Evolutionary conservation across 92 coral and sea anemone species (phyloP).

Genomic region (Plumapathes pennacea): DNA sequence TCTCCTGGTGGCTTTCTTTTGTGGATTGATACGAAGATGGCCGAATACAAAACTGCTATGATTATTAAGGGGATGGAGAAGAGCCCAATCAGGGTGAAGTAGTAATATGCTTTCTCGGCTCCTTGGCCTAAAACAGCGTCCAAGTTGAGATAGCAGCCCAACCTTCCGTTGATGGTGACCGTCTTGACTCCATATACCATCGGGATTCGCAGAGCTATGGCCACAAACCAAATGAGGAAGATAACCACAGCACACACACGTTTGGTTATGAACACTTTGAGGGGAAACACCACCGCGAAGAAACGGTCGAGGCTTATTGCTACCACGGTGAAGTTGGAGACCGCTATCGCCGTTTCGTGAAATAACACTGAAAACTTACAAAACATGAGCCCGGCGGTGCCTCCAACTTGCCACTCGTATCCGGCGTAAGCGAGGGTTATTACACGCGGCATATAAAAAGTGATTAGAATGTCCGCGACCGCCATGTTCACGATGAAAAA

Average conservation of each 20-base stretch:
- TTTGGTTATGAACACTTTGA: constrained; percentile 43
- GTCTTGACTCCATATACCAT: constrained; percentile 50
- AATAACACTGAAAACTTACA: constrained; percentile 57
- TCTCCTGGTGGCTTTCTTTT: constrained; percentile 32
- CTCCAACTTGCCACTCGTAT: constrained; percentile 61
- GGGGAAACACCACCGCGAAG: constrained; percentile 67
- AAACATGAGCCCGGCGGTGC: constrained; percentile 46
- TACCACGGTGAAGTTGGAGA: constrained; percentile 64
- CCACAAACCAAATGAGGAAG: constrained; percentile 40
- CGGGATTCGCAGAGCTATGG: constrained; percentile 53
- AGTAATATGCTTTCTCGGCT: constrained; percentile 52
- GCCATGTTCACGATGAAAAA: constrained; percentile 79
- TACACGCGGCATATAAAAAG: constrained; percentile 71
- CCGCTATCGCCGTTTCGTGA: constrained; percentile 64
- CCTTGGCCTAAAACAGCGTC: constrained; percentile 59
- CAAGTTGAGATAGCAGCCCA: constrained; percentile 46
- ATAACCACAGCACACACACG: constrained; percentile 27
- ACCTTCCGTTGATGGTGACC: constrained; percentile 7
- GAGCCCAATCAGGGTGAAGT: constrained; percentile 49
- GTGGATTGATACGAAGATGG: constrained; percentile 46
- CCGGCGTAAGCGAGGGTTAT: constrained; percentile 48
- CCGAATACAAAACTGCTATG: constrained; percentile 59
- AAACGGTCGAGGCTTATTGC: constrained; percentile 69
- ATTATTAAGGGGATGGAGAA: constrained; percentile 61
- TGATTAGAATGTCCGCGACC: constrained; percentile 60